Evolutionary conservation across 1,140 invertebrate species (phyloP).

Genomic region (Diprion similis): DNA sequence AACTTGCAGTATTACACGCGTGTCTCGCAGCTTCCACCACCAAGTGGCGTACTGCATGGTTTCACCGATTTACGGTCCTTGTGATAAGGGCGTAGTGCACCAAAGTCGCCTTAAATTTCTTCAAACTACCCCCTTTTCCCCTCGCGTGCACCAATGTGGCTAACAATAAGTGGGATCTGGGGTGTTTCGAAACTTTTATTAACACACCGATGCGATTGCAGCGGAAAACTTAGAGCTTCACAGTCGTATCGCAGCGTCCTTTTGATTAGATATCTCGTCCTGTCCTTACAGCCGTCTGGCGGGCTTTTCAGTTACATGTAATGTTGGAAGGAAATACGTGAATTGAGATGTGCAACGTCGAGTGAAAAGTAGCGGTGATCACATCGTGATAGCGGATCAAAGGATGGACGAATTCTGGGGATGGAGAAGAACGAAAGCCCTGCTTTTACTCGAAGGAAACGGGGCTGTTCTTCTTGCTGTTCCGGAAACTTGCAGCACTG

Average conservation of each 20-base stretch:
- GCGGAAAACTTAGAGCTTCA: too few species aligned
- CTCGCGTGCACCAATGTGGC: too few species aligned
- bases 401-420: neutral
- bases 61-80: neutral
- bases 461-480: neutral
- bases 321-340: too few species aligned
- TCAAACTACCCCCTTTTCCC: neutral
- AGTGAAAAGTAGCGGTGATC: too few species aligned
- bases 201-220: too few species aligned
- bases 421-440: neutral
- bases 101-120: neutral
- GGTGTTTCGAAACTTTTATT: too few species aligned
- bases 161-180: too few species aligned
- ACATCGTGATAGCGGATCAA: neutral
- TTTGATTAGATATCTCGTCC: too few species aligned
- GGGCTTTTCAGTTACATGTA: too few species aligned
- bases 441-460: neutral
- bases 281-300: too few species aligned
- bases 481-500: neutral
- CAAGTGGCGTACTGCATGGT: neutral
- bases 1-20: neutral
- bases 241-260: too few species aligned
- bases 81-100: neutral
- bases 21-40: neutral
- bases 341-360: too few species aligned